These are phyloP conservation scores for Pimephales promelas DNA, from an alignment of 2,113 vertebrate species.

Conservation along the genomic window DNA sequence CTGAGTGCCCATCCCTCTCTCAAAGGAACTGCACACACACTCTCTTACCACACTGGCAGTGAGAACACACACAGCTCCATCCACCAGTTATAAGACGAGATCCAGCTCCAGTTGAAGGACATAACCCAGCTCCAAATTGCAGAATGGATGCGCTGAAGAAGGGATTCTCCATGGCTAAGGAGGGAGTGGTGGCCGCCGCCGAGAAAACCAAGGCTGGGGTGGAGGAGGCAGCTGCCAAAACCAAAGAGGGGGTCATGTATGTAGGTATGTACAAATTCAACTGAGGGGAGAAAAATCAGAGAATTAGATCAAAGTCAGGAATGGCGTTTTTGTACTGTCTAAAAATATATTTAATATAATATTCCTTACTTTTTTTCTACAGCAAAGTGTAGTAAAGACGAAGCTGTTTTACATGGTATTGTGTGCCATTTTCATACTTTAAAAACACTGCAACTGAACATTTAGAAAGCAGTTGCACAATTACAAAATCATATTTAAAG, in stretches of 20 bases:
- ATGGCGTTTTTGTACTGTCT: neutral
- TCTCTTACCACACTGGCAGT: slow-evolving; percentile 19
- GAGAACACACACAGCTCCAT: slow-evolving; percentile 24
- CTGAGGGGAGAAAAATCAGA: neutral
- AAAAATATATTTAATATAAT: neutral
- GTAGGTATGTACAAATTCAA: slow-evolving; percentile 78
- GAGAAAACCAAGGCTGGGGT: slow-evolving; percentile 99
- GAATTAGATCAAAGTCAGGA: neutral
- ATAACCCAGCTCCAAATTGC: slow-evolving; percentile 22
- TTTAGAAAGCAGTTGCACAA: neutral
- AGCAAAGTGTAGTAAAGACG: neutral
- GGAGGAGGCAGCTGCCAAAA: slow-evolving; percentile 96
- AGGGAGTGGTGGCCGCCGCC: slow-evolving; percentile 95
- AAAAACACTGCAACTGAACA: neutral
- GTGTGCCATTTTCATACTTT: neutral
- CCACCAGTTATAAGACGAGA: slow-evolving; percentile 40
- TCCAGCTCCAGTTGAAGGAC: slow-evolving; percentile 38
- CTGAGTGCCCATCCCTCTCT: slow-evolving; percentile 52
- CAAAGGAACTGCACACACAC: slow-evolving; percentile 49
- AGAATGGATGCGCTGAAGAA: slow-evolving; percentile 97
- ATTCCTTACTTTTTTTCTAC: neutral
- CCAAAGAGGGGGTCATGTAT: slow-evolving; percentile 98
- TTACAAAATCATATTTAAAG: neutral
- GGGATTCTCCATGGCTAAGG: slow-evolving; percentile 97
- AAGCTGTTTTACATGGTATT: neutral